Base-by-base conservation (phyloP, 2,113 vertebrate species). In the Semnornis frantzii region DNA sequence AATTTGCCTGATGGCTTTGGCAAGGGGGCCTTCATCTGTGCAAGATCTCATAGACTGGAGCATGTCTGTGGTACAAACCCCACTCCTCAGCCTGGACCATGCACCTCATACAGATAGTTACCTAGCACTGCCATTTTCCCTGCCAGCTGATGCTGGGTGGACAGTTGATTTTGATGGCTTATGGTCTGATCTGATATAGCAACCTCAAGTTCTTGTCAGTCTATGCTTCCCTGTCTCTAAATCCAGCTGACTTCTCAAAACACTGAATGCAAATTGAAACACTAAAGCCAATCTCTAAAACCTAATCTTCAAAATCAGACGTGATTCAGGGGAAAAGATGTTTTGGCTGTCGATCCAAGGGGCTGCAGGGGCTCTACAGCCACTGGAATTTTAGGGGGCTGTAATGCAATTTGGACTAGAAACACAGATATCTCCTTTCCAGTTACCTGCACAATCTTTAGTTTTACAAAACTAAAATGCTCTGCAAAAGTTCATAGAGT, bases 41-140 rank as follows among this genome's bases (percentile, higher is more conserved):
- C 4, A 39, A 58, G 79, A 8, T 77, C 68, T 80, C n/a, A 34
- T 12, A 6, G 2, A 39, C 34, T 50, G 25, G 63, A 82, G 13
- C 0, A 0, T 33, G 15, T 71, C 71, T 66, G 18, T 78, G 27
- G 10, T 20, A 21, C 10, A 77, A n/a, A 12, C 4, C 3, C 25
- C n/a, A n/a, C n/a, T n/a, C 23, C 20, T 85, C 64, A 59, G 42
- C 34, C 58, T 59, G 77, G 70, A 52, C 33, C 2, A 0, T 37
- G 15, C 8, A 34, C 6, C 9, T 77, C 27, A 25, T 7, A 28
- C 3, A 2, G 30, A 33, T 64, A 18, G 15, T 23, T 44, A 58
- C 23, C 30, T 27, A 54, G 31, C 48, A 64, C 46, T 81, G 63
- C 20, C 39, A 34, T 30, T 1, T 0, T 19, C 48, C 33, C 21